Conservation (phyloP, 2,888 invertebrate genomes). For the Mesochorus sp. region DNA sequence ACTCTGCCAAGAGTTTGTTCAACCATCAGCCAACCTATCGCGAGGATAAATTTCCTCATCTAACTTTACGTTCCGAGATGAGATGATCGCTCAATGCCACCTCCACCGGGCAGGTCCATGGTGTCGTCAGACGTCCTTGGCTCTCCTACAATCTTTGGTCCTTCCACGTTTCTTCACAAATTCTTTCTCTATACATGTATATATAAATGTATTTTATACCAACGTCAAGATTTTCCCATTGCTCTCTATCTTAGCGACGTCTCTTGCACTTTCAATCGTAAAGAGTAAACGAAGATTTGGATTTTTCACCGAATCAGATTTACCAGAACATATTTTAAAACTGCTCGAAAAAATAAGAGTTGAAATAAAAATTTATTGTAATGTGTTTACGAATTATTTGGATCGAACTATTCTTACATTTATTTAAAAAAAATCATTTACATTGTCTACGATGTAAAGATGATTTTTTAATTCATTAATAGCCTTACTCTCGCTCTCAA, state of each 20-base stretch:
- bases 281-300: constrained; percentile 16
- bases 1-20: constrained; percentile 71
- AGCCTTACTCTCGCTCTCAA: too few species aligned
- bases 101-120: constrained; percentile 51
- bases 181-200: neutral
- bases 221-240: neutral
- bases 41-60: constrained; percentile 82
- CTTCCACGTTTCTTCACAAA: neutral
- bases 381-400: too few species aligned
- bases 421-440: too few species aligned
- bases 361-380: neutral
- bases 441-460: too few species aligned
- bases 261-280: constrained; percentile 1
- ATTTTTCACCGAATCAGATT: neutral
- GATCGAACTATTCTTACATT: too few species aligned
- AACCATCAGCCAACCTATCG: constrained; percentile 80
- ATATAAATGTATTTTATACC: neutral
- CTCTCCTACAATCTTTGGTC: too few species aligned
- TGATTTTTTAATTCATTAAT: too few species aligned
- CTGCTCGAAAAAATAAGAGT: neutral
- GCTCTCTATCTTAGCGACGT: constrained; percentile 6
- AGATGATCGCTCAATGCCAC: constrained; percentile 81
- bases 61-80: constrained; percentile 81
- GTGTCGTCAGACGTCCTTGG: constrained; percentile 1
- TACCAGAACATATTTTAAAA: neutral